phyloP scores from a whole-genome alignment of 2,797 vertebrate species.

The Chaenodraco wilsoni region DNA sequence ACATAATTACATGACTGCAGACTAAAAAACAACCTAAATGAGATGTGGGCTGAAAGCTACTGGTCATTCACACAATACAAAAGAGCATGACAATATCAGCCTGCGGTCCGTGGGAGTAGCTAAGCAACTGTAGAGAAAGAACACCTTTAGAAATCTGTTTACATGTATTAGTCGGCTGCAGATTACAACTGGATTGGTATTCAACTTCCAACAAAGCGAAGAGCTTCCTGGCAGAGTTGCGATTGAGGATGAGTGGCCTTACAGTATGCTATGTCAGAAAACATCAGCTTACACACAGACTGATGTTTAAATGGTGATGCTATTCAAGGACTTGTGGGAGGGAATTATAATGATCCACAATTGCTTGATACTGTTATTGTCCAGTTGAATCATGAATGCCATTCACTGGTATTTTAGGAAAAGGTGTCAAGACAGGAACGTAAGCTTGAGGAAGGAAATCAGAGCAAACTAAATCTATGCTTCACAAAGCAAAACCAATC shows the following conservation, averaged over 20 bases:
- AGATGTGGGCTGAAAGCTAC: constrained; percentile 54
- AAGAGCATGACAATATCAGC: constrained; percentile 67
- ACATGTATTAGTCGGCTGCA: constrained; percentile 72
- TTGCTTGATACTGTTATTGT: constrained; percentile 70
- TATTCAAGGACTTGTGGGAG: constrained; percentile 77
- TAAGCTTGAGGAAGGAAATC: constrained; percentile 55
- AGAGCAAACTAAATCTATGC: constrained; percentile 44
- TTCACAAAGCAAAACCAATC: background rate
- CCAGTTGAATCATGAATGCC: constrained; percentile 55
- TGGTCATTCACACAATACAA: constrained; percentile 64
- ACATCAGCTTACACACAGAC: constrained; percentile 71
- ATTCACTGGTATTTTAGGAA: constrained; percentile 79
- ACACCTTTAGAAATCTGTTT: constrained; percentile 71
- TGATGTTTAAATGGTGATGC: constrained; percentile 72
- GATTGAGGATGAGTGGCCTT: constrained; percentile 65
- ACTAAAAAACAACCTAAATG: constrained; percentile 43
- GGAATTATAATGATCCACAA: constrained; percentile 68
- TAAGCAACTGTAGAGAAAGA: constrained; percentile 71
- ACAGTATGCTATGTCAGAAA: constrained; percentile 71
- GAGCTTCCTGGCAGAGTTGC: constrained; percentile 69
- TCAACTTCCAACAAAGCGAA: constrained; percentile 69
- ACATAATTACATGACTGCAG: constrained; percentile 63
- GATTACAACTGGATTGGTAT: constrained; percentile 76
- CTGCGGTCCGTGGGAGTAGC: constrained; percentile 70
- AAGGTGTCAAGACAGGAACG: constrained; percentile 58